phyloP scores from a whole-genome alignment of 2,888 invertebrate genomes.

The Imbricaverruca yamaguchii region DNA sequence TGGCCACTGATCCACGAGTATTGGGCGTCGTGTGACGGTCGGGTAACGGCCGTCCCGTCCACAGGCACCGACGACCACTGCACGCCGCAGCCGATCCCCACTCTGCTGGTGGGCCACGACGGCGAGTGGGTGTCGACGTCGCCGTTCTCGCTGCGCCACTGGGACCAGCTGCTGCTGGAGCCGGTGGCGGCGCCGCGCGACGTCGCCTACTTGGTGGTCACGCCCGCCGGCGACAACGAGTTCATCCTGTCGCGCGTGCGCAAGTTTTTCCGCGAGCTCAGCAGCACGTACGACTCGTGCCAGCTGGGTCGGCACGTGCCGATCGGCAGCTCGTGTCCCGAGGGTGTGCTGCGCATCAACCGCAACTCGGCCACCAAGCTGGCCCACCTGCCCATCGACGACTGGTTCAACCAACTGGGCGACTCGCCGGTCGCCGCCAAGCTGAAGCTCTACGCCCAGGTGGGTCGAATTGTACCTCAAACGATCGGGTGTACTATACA shows the following conservation, averaged over 20 bases:
- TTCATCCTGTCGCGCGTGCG: slow-evolving; percentile 67
- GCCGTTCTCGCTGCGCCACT: slow-evolving; percentile 88
- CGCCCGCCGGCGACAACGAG: slow-evolving; percentile 71
- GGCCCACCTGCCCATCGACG: slow-evolving; percentile 63
- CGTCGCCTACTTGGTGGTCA: slow-evolving; percentile 87
- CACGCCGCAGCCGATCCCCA: slow-evolving; percentile 94
- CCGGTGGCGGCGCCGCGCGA: slow-evolving; percentile 93
- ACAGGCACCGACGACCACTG: slow-evolving; percentile 74
- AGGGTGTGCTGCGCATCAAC: slow-evolving; percentile 80
- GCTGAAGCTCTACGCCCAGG: slow-evolving; percentile 77
- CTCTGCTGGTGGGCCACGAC: slow-evolving; percentile 86
- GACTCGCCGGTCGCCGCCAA: slow-evolving; percentile 72
- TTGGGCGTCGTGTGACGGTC: no score
- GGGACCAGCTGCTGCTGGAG: slow-evolving; percentile 95
- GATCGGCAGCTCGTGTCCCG: slow-evolving; percentile 69
- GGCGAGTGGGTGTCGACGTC: slow-evolving; percentile 90
- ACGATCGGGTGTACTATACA: no score
- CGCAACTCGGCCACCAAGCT: slow-evolving; percentile 55
- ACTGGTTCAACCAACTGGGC: slow-evolving; percentile 79
- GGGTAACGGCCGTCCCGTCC: neutral
- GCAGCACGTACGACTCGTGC: slow-evolving; percentile 88
- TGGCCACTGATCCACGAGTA: no score
- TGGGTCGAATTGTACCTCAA: slow-evolving; percentile 35
- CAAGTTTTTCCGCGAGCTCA: slow-evolving; percentile 85
- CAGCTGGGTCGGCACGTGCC: slow-evolving; percentile 89